Evolutionary conservation across 2,113 vertebrate species (phyloP), one percentile per base, ranked within the genome.

Genomic region (Sebastes schlegelii): DNA sequence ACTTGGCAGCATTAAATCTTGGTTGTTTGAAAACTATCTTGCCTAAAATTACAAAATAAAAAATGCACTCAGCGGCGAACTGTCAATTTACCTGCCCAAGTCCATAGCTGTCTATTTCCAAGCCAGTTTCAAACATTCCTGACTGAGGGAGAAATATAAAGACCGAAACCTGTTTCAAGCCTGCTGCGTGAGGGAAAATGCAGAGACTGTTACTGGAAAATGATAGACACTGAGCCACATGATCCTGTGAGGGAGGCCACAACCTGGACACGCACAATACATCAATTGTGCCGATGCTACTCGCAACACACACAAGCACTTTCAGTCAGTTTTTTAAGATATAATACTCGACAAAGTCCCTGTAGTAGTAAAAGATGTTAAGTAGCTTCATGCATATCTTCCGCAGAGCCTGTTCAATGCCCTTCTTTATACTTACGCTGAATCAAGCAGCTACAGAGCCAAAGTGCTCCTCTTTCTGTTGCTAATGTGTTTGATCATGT

Each of bases 221-320:
- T 26, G 83, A 80, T 73, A 85, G 89, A 86, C 48, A 40, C 57
- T 12, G 67, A 82, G 78, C 82, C 91, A 89, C 89, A 92, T 91
- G 91, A 92, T 87, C 83, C 87, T 88, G 79, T 55, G 84, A 84
- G 84, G 84, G 83, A 80, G 79, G 83, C 71, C 64, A 63, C 77
- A 79, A 90, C 87, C 84, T 86, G 90, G 83, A 82, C 86, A 87
- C 81, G 19, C 42, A 93, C 91, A 94, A 92, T 86, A 90, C 76
- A 42, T 52, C 79, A 62, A 79, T 92, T 94, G 89, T 93, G 67
- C 62, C 6, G 7, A 74, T 64, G 60, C 79, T 74, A 74, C 62
- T 66, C 52, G 16, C 52, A 67, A 34, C 58, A 71, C 64, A 77
- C 42, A 64, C 65, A 48, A 55, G 3, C 40, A 61, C 64, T 54